Evolutionary conservation across 2,797 vertebrate species (phyloP).

Genomic region (Urosaurus nigricauda): DNA sequence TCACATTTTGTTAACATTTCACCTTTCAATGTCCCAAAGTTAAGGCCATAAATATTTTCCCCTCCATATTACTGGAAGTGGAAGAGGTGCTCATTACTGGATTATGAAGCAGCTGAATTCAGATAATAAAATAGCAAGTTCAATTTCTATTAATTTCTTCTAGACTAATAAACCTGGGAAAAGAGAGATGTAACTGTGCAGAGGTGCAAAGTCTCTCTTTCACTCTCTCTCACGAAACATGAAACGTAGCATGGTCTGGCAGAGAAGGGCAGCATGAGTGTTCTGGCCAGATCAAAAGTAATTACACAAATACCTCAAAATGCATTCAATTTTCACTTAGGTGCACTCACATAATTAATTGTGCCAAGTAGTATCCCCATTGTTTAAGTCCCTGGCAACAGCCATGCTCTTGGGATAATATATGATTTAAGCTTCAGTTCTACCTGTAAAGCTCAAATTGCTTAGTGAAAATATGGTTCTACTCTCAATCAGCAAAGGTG

Average conservation of each 20-base stretch:
- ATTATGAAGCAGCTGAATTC: neutral
- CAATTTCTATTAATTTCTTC: neutral
- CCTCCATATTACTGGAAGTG: neutral
- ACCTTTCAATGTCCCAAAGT: neutral
- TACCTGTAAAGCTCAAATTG: neutral
- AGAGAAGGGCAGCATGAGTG: neutral
- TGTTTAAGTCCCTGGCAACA: neutral
- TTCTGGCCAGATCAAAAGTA: neutral
- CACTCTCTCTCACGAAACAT: neutral
- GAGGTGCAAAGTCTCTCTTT: neutral
- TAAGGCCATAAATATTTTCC: neutral
- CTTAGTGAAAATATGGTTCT: neutral
- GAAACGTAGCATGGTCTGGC: neutral
- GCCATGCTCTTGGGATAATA: neutral
- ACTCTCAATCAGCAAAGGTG: neutral
- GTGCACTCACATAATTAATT: neutral
- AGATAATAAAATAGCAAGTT: neutral
- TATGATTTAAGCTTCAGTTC: neutral
- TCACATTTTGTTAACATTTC: constrained; percentile 8
- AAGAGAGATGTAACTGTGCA: neutral
- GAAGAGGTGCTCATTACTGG: neutral
- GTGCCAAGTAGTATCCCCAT: neutral
- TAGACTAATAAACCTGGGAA: neutral
- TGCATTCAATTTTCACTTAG: neutral
- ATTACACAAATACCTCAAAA: neutral